Percentiles rank a stretch among this genome's conserved stretches.
Evolutionary conservation across 2,113 vertebrate genomes (phyloP).

Genomic region (Sylvilagus bachmani): DNA sequence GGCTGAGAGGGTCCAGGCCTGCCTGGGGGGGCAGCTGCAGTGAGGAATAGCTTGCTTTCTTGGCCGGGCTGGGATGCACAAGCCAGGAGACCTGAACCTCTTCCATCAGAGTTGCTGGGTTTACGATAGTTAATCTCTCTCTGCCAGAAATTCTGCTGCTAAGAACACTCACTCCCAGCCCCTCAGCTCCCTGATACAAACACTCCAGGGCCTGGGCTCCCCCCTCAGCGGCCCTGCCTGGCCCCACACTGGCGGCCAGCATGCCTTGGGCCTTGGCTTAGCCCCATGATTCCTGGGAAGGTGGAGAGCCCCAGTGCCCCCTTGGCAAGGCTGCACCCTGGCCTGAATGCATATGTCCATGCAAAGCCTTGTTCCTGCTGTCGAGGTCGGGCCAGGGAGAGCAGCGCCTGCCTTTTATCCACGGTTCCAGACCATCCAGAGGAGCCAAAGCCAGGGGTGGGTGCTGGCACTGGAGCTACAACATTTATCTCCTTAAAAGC

Average conservation of each 20-base stretch:
- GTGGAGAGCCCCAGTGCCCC: background rate
- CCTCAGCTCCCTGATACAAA: conserved; percentile 68
- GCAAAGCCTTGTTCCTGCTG: background rate
- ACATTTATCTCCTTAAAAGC: background rate
- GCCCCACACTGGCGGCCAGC: background rate
- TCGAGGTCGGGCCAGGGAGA: background rate
- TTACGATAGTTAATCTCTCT: conserved; percentile 21
- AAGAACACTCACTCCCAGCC: conserved; percentile 96
- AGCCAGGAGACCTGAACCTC: conserved; percentile 48
- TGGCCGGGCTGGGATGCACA: background rate
- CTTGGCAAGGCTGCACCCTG: background rate
- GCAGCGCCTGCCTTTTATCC: background rate
- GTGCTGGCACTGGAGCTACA: background rate
- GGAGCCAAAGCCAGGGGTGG: background rate
- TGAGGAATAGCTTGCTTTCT: background rate
- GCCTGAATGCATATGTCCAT: background rate
- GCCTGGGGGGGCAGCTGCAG: background rate
- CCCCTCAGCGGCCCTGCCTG: background rate
- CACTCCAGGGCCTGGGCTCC: background rate
- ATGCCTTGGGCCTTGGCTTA: background rate
- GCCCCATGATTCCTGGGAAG: background rate
- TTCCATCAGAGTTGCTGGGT: conserved; percentile 42
- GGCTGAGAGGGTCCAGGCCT: too few species aligned
- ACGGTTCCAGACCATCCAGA: background rate
- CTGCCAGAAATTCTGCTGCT: conserved; percentile 72